phyloP scores from a whole-genome alignment of 2,113 vertebrate genomes.

The Eretmochelys imbricata region DNA sequence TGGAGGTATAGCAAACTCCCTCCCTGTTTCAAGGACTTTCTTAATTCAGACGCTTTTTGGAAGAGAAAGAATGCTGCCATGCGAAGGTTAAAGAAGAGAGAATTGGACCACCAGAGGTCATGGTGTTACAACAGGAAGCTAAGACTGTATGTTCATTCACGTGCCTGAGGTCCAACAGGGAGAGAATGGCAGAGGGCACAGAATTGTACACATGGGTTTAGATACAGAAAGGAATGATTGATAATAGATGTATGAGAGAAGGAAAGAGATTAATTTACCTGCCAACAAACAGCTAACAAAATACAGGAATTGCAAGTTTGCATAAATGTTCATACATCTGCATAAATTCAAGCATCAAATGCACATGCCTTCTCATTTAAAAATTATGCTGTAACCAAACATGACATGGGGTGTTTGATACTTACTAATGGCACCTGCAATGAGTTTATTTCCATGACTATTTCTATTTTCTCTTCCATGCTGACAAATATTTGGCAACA shows the following conservation, averaged over 20 bases:
- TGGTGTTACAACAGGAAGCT: no score
- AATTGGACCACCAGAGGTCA: no score
- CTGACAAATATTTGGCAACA: not conserved
- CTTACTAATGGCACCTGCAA: not conserved
- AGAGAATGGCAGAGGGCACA: not conserved
- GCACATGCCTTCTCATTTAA: not conserved
- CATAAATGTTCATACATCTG: not conserved
- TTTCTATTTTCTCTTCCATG: not conserved
- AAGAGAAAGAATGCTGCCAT: not conserved
- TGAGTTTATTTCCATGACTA: rapidly evolving
- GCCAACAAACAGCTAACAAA: not conserved
- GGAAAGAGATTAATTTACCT: not conserved
- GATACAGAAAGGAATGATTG: no score
- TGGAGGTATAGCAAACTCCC: not conserved
- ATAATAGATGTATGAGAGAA: not conserved
- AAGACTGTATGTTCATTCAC: no score
- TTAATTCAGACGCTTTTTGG: not conserved
- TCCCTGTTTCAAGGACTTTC: not conserved
- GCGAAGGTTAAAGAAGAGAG: no score
- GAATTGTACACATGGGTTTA: not conserved
- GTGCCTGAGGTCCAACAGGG: no score
- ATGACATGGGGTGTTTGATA: not conserved
- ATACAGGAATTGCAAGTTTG: not conserved
- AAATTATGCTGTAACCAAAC: not conserved
- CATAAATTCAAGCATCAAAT: not conserved